These are phyloP conservation scores for Petaurus breviceps DNA, from an alignment of 2,113 vertebrate species.

Conservation along the genomic window DNA sequence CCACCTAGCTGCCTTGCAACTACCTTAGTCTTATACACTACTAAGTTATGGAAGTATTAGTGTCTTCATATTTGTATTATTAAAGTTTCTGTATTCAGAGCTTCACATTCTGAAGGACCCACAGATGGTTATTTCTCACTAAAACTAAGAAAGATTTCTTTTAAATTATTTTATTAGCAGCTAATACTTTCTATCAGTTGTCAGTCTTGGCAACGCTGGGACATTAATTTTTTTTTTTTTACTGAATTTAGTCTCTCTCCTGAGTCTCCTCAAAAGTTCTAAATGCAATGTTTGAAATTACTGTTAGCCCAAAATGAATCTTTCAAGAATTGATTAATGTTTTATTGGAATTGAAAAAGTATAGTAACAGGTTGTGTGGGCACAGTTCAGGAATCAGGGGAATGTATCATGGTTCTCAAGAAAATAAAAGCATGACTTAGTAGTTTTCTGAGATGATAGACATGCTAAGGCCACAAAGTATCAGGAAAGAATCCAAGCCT, in stretches of 20 bases:
- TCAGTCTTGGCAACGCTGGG: neutral
- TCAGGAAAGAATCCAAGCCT: conserved; percentile 72
- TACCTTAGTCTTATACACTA: neutral
- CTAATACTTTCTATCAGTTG: neutral
- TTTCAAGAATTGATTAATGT: neutral
- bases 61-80: neutral
- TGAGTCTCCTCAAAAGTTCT: conserved; percentile 19
- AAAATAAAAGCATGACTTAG: conserved; percentile 70
- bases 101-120: neutral
- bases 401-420: conserved; percentile 61
- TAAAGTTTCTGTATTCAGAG: neutral
- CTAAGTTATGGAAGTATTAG: neutral
- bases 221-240: neutral
- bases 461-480: conserved; percentile 67
- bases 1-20: too few species aligned
- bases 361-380: conserved; percentile 65
- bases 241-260: neutral
- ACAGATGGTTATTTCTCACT: neutral
- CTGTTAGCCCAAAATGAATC: neutral
- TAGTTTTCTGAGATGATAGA: conserved; percentile 74
- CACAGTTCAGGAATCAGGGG: conserved; percentile 70
- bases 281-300: conserved; percentile 18
- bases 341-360: conserved; percentile 34
- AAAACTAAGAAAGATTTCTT: neutral
- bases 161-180: neutral